Evolutionary conservation across 1,140 invertebrate genomes (phyloP).

Genomic region (Papilio helenus): DNA sequence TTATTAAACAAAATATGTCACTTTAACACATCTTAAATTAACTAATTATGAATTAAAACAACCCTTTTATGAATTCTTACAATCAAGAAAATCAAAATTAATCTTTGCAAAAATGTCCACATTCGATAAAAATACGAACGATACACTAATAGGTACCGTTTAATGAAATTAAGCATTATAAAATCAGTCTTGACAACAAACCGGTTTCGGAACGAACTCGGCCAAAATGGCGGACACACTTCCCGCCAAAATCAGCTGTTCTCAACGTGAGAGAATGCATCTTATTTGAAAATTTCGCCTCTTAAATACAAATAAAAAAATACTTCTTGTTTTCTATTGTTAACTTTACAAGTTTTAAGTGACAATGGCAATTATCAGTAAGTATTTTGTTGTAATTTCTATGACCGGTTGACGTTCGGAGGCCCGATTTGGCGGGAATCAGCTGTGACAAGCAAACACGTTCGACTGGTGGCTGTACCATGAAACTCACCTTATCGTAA

Average conservation of each 20-base stretch:
- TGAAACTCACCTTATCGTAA: slow-evolving; percentile 31
- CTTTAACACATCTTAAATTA: no score
- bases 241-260: slow-evolving; percentile 67
- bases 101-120: background rate
- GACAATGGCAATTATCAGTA: slow-evolving; percentile 54
- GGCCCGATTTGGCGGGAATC: slow-evolving; percentile 70
- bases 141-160: background rate
- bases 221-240: slow-evolving; percentile 53
- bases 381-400: slow-evolving; percentile 50
- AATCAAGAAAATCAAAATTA: no score
- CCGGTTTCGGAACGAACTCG: slow-evolving; percentile 54
- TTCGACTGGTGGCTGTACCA: slow-evolving; percentile 44
- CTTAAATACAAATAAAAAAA: slow-evolving; percentile 44
- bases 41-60: no score
- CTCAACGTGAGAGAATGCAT: slow-evolving; percentile 54
- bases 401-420: slow-evolving; percentile 47
- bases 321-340: slow-evolving; percentile 48
- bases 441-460: slow-evolving; percentile 60
- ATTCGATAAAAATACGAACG: background rate
- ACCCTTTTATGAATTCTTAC: no score
- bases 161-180: slow-evolving; percentile 22
- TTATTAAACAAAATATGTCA: no score
- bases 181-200: slow-evolving; percentile 51
- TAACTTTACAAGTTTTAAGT: slow-evolving; percentile 47
- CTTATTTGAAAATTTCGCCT: slow-evolving; percentile 38